Evolutionary conservation across 2,888 invertebrate species (phyloP).

Genomic region (Andrena haemorrhoa): DNA sequence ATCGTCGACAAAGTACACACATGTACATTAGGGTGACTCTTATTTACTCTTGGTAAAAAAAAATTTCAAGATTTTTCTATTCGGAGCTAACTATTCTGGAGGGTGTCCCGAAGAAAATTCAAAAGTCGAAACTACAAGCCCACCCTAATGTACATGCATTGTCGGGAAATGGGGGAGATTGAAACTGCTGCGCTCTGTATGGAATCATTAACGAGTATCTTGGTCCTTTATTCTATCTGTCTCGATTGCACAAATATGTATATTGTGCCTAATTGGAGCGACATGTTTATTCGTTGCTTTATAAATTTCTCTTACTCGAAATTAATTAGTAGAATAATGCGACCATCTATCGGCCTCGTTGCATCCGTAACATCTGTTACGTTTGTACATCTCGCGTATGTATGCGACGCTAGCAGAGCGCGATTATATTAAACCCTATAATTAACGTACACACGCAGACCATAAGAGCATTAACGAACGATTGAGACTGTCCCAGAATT

Average conservation of each 20-base stretch:
- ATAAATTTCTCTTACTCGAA: neutral
- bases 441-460: neutral
- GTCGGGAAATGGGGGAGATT: neutral
- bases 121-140: too few species aligned
- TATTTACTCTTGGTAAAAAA: too few species aligned
- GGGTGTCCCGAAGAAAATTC: too few species aligned
- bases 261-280: slow-evolving; percentile 22
- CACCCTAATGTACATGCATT: neutral
- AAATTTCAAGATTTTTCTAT: too few species aligned
- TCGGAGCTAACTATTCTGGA: too few species aligned
- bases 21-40: neutral
- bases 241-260: neutral
- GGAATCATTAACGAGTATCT: slow-evolving; percentile 9
- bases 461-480: slow-evolving; percentile 45
- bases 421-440: neutral
- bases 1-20: neutral
- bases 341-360: slow-evolving; percentile 35
- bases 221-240: neutral
- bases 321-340: neutral
- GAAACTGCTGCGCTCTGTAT: neutral
- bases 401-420: neutral
- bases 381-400: neutral
- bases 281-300: neutral
- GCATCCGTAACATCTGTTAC: slow-evolving; percentile 19
- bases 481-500: slow-evolving; percentile 77